Percentiles rank a stretch among this genome's conserved stretches.
These are phyloP conservation scores for Brachionus paranguensis DNA, from an alignment of 1,140 invertebrate species.

Conservation along the genomic window DNA sequence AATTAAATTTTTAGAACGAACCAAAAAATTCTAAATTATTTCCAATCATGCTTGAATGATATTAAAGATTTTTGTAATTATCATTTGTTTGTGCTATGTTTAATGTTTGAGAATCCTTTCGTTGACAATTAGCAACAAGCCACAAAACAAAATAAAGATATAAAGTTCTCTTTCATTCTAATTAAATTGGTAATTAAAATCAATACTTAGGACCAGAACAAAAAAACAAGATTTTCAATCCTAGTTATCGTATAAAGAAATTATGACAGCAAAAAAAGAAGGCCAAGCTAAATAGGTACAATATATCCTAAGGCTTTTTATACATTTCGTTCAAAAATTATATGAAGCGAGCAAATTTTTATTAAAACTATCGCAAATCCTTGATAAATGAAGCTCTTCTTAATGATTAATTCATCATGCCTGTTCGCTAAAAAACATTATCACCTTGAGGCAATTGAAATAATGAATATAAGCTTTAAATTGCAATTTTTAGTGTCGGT, in stretches of 20 bases:
- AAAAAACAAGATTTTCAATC: conserved; percentile 28
- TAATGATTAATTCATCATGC: conserved; percentile 7
- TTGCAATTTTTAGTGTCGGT: background rate
- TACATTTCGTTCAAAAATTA: background rate
- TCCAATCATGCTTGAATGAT: conserved; percentile 20
- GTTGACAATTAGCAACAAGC: conserved; percentile 28
- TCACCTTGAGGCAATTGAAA: background rate
- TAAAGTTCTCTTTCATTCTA: background rate
- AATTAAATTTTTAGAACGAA: conserved; percentile 11
- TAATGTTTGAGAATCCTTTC: conserved; percentile 9
- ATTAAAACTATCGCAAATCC: background rate
- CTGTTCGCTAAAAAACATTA: background rate
- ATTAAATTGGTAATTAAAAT: conserved; percentile 28
- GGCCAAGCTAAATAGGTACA: background rate
- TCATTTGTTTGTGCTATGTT: conserved; percentile 17
- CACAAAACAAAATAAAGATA: conserved; percentile 20
- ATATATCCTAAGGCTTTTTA: background rate
- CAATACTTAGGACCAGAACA: background rate
- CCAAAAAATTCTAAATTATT: background rate
- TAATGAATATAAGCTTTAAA: background rate
- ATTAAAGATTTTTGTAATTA: conserved; percentile 15
- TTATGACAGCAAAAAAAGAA: background rate
- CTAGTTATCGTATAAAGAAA: background rate
- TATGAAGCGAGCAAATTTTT: background rate
- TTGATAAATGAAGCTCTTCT: background rate